Evolutionary conservation across 2,888 invertebrate species (phyloP).

Genomic region (Allolobophora icterica): DNA sequence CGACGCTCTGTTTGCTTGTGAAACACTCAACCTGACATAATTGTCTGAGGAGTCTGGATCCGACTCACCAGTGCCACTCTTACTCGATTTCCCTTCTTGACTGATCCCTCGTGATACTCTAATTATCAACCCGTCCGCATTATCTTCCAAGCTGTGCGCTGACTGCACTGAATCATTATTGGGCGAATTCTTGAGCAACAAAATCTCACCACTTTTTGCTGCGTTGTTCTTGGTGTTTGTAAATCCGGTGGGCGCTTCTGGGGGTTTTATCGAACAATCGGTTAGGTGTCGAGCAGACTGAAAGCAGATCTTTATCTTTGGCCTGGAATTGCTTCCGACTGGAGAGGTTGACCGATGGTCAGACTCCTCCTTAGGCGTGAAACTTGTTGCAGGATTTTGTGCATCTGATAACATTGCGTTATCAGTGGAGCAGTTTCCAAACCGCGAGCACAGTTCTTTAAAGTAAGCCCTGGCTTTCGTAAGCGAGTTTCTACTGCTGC

Average conservation of each 20-base stretch:
- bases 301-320: background rate
- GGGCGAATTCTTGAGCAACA: background rate
- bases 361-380: background rate
- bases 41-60: too few relatives aligned
- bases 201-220: background rate
- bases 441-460: background rate
- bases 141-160: background rate
- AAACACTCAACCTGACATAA: too few relatives aligned
- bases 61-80: too few relatives aligned
- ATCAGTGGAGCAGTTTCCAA: background rate
- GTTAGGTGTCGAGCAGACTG: background rate
- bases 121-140: background rate
- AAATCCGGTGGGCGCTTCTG: background rate
- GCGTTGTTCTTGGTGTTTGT: background rate
- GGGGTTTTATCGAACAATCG: background rate
- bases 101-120: too few relatives aligned
- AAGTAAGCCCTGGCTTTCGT: background rate
- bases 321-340: background rate
- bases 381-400: background rate
- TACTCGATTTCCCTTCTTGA: too few relatives aligned
- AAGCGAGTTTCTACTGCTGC: background rate
- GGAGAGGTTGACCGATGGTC: background rate
- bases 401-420: background rate
- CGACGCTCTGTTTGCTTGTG: background rate
- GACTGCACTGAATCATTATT: background rate